These are phyloP conservation scores for Leucozona laternaria DNA, from an alignment of 2,888 invertebrate genomes.

Conservation along the genomic window DNA sequence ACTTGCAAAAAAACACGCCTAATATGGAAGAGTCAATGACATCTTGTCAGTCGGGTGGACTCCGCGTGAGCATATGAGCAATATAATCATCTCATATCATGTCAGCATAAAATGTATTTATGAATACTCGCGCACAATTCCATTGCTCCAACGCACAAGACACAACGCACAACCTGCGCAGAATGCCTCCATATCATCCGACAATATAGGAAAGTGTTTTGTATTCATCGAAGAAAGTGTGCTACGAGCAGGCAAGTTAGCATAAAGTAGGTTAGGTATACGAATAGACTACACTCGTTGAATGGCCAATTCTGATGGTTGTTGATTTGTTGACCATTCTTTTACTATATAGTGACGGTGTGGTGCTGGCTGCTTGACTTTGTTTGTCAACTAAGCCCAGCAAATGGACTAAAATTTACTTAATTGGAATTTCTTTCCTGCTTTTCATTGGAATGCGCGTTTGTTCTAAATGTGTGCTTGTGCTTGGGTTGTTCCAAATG, in stretches of 20 bases:
- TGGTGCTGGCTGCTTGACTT: conserved; percentile 6
- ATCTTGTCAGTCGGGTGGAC: too few relatives aligned
- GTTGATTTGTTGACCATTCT: conserved; percentile 60
- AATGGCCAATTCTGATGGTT: conserved; percentile 65
- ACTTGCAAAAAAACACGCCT: too few relatives aligned
- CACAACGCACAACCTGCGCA: conserved; percentile 27
- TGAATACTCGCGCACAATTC: conserved; percentile 46
- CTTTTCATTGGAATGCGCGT: conserved; percentile 50
- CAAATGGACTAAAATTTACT: conserved; percentile 47
- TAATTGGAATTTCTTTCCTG: conserved; percentile 55
- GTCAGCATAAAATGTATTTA: too few relatives aligned
- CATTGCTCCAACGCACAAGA: conserved; percentile 23
- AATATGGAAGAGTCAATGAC: too few relatives aligned
- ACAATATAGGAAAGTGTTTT: conserved; percentile 54
- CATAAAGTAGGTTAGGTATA: conserved; percentile 61
- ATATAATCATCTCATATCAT: too few relatives aligned
- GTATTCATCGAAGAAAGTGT: conserved; percentile 66
- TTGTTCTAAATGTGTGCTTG: conserved; percentile 46
- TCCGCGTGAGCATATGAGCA: too few relatives aligned
- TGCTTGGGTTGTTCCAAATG: conserved; percentile 52
- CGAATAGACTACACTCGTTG: conserved; percentile 48
- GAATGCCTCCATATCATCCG: conserved; percentile 1
- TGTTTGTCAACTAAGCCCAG: conserved; percentile 42
- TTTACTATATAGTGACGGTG: conserved; percentile 25
- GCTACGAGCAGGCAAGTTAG: conserved; percentile 48